Evolutionary conservation across 2,797 vertebrate species (phyloP).

Genomic region (Melanotaenia parkinsoni): DNA sequence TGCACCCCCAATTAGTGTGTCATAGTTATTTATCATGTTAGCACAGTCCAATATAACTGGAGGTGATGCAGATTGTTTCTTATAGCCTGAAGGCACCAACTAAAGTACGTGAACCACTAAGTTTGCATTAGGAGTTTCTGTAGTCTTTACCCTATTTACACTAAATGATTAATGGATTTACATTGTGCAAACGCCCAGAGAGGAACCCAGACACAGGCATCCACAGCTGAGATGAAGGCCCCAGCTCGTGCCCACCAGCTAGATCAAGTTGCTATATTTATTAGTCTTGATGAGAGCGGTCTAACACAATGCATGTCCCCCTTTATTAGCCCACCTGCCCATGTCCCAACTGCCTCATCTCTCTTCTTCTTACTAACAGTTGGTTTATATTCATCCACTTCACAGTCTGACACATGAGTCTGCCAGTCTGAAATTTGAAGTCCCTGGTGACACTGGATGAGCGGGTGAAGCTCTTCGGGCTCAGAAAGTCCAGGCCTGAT

Average conservation of each 20-base stretch:
- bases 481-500: constrained; percentile 6
- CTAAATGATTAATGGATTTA: constrained; percentile 24
- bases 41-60: not conserved
- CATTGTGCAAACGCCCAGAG: constrained; percentile 19
- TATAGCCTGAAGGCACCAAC: too few relatives aligned
- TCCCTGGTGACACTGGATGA: constrained; percentile 7
- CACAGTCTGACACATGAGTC: constrained; percentile 17
- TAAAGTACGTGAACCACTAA: not conserved
- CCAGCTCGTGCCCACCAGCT: constrained; percentile 40
- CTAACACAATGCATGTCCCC: constrained; percentile 27
- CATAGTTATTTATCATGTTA: constrained; percentile 27
- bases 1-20: constrained; percentile 11
- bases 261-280: constrained; percentile 65
- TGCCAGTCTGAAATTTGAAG: constrained; percentile 40
- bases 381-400: constrained; percentile 26
- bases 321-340: constrained; percentile 13
- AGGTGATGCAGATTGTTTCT: constrained; percentile 2
- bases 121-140: not conserved
- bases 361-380: constrained; percentile 25
- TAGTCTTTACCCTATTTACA: constrained; percentile 24
- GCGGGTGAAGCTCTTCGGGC: constrained; percentile 27
- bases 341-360: constrained; percentile 25
- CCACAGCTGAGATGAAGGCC: constrained; percentile 53
- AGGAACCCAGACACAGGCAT: constrained; percentile 26
- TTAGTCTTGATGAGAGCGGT: constrained; percentile 45